Conservation (phyloP, 2,113 vertebrate species). For the Petromus typicus region DNA sequence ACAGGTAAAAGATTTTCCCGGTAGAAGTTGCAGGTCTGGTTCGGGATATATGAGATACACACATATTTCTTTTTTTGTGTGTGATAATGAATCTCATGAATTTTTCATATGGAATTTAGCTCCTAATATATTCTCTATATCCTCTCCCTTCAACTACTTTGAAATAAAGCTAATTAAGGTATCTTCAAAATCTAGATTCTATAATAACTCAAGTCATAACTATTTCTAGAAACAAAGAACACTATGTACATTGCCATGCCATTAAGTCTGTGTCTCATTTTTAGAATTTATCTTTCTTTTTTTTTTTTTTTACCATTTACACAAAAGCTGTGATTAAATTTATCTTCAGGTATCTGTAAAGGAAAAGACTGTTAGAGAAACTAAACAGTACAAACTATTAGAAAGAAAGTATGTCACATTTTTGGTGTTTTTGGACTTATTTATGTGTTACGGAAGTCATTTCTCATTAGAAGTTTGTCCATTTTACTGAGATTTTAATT, state of each 20-base stretch:
- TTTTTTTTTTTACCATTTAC: neutral
- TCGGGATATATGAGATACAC: neutral
- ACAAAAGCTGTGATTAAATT: slow-evolving; percentile 17
- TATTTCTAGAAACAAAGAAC: slow-evolving; percentile 54
- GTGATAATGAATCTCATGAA: neutral
- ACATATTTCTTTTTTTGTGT: slow-evolving; percentile 22
- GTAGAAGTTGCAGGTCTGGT: neutral
- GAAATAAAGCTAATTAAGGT: slow-evolving; percentile 37
- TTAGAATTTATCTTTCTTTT: neutral
- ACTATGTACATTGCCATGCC: neutral
- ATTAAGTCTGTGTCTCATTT: slow-evolving; percentile 27
- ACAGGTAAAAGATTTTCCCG: neutral
- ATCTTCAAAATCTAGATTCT: slow-evolving; percentile 57
- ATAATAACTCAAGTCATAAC: slow-evolving; percentile 53
- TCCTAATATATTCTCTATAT: neutral
- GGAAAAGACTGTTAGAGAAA: neutral
- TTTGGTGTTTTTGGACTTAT: neutral
- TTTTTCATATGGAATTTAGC: slow-evolving; percentile 37
- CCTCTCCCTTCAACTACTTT: slow-evolving; percentile 34
- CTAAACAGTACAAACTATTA: neutral
- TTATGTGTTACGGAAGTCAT: neutral
- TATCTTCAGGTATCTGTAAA: neutral
- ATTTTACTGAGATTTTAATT: neutral
- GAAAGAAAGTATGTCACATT: neutral
- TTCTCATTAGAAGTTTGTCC: neutral